Evolutionary conservation across 2,797 vertebrate genomes (phyloP).

Genomic region (Mycteria americana): DNA sequence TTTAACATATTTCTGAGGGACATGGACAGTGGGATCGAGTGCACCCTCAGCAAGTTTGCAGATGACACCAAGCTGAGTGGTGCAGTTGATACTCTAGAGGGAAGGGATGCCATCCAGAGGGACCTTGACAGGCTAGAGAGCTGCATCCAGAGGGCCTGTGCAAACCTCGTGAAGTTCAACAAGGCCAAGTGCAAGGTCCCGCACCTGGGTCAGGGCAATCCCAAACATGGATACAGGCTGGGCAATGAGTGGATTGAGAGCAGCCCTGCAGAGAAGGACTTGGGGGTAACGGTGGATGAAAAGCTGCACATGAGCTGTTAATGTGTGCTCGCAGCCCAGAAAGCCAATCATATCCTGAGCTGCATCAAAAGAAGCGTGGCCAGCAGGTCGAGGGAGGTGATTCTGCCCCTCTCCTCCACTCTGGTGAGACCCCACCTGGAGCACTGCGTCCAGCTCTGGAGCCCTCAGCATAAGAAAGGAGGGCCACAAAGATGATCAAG

Average conservation of each 20-base stretch:
- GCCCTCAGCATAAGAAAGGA: too few species aligned
- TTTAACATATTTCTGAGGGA: not conserved
- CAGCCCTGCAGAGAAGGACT: not conserved
- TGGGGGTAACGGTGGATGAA: too few species aligned
- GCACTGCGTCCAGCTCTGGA: too few species aligned
- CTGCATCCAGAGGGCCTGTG: too few species aligned
- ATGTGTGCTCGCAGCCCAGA: too few species aligned
- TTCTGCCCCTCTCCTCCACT: too few species aligned
- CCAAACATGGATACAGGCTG: too few species aligned
- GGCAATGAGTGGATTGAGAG: not conserved
- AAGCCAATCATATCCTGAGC: too few species aligned
- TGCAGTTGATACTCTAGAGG: accelerated
- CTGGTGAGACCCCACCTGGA: too few species aligned
- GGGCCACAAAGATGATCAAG: too few species aligned
- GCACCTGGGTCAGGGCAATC: not conserved
- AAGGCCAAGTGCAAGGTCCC: not conserved
- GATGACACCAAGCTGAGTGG: not conserved
- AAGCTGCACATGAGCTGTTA: too few species aligned
- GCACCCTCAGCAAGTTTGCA: not conserved
- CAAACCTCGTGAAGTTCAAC: not conserved
- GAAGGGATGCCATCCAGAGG: not conserved
- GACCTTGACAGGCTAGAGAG: not conserved
- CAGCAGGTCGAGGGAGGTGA: not conserved
- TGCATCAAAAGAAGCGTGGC: too few species aligned
- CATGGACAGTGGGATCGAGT: not conserved